These are phyloP conservation scores for Sinella curviseta DNA, from an alignment of 1,140 invertebrate species.

Conservation along the genomic window DNA sequence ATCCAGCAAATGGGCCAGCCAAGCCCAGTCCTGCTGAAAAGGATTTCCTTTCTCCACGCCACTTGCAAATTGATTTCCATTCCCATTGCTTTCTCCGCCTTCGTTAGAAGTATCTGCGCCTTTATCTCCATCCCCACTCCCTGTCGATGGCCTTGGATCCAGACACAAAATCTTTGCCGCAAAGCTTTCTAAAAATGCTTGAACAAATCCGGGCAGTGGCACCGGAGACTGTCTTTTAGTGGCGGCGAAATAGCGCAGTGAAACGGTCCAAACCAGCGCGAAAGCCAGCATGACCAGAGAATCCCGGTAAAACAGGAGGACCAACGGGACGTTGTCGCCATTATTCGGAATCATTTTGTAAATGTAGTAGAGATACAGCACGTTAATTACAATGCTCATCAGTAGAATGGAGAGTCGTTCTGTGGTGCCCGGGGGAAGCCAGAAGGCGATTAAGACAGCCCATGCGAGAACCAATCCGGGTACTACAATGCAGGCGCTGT, in stretches of 20 bases:
- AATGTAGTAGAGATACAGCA: conserved; percentile 39
- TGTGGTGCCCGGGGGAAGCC: conserved; percentile 40
- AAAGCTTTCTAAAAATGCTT: conserved; percentile 38
- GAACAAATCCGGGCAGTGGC: conserved; percentile 43
- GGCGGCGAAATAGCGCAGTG: conserved; percentile 45
- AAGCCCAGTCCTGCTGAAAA: conserved; percentile 47
- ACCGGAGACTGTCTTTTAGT: conserved; percentile 45
- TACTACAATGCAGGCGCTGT: conserved; percentile 43
- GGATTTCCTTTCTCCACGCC: conserved; percentile 25
- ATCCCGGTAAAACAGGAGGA: conserved; percentile 46
- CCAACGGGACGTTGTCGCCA: conserved; percentile 44
- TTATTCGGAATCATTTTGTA: conserved; percentile 44
- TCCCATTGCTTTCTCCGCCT: background rate
- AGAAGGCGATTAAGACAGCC: conserved; percentile 43
- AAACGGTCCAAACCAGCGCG: conserved; percentile 47
- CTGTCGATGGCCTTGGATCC: conserved; percentile 40
- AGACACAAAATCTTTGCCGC: conserved; percentile 47
- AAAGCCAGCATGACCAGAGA: conserved; percentile 44
- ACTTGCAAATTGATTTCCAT: conserved; percentile 10
- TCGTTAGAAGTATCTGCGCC: background rate
- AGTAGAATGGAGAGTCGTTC: conserved; percentile 41
- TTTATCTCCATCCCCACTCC: background rate
- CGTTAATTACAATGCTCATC: conserved; percentile 39
- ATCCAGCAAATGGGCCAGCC: conserved; percentile 48
- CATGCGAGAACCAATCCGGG: conserved; percentile 47